Percentiles rank a stretch among this genome's conserved stretches.
phyloP scores from a whole-genome alignment of 2,888 invertebrate genomes.

The Melinopterus prodromus region DNA sequence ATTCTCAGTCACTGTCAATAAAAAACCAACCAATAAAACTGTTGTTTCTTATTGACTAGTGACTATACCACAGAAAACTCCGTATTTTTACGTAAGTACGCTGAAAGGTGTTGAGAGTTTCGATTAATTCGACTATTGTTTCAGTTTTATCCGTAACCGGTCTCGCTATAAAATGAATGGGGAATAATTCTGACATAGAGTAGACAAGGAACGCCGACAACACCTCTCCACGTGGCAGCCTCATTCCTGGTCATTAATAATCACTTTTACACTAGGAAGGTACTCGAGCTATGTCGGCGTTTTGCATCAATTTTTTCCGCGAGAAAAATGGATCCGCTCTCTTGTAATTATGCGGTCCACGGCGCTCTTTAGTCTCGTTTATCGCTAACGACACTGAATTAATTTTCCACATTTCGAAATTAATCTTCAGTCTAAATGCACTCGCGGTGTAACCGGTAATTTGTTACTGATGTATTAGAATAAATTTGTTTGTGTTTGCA shows the following conservation, averaged over 20 bases:
- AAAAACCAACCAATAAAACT: no score
- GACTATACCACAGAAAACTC: no score
- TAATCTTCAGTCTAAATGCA: slow-evolving; percentile 18
- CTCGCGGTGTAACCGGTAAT: slow-evolving; percentile 11
- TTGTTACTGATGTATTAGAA: slow-evolving; percentile 12
- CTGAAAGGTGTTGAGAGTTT: not conserved
- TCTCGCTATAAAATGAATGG: not conserved
- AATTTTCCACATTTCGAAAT: slow-evolving; percentile 21
- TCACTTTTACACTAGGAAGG: slow-evolving; percentile 25
- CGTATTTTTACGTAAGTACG: no score
- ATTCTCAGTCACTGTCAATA: no score
- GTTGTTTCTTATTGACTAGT: no score
- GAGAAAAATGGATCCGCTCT: slow-evolving; percentile 23
- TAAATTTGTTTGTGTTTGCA: slow-evolving; percentile 24
- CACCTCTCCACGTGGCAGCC: not conserved
- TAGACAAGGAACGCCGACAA: not conserved
- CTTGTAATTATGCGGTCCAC: slow-evolving; percentile 24
- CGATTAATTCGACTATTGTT: not conserved
- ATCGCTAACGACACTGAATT: slow-evolving; percentile 25
- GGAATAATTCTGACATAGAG: not conserved
- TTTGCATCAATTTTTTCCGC: slow-evolving; percentile 15
- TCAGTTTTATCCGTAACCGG: not conserved
- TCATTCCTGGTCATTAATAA: slow-evolving; percentile 16
- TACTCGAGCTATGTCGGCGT: slow-evolving; percentile 12
- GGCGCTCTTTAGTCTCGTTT: slow-evolving; percentile 19